phyloP scores from a whole-genome alignment of 2,113 vertebrate genomes.

The Pygoscelis antarcticus region DNA sequence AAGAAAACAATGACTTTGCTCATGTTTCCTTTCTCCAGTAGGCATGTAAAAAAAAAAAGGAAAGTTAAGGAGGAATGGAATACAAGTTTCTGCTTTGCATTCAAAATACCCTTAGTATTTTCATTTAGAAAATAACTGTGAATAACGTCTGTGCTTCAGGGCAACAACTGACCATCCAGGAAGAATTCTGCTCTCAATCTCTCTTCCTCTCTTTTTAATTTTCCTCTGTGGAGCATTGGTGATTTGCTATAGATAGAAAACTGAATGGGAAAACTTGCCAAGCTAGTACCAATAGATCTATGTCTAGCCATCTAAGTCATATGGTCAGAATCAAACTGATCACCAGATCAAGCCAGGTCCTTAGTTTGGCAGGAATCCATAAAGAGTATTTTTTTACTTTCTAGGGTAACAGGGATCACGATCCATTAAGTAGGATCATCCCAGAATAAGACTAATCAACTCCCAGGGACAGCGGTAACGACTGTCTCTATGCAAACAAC shows the following conservation, averaged over 20 bases:
- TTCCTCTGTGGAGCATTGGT: background rate
- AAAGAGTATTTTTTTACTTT: background rate
- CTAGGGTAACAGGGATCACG: background rate
- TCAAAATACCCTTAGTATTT: background rate
- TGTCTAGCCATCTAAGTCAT: background rate
- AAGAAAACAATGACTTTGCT: background rate
- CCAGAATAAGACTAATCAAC: background rate
- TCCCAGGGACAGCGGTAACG: background rate
- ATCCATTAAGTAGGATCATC: background rate
- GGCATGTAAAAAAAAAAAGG: background rate
- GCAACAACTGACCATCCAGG: background rate
- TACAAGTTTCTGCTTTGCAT: background rate
- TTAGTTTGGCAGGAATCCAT: background rate
- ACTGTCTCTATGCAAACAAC: background rate
- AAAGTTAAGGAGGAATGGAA: background rate
- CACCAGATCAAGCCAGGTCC: background rate
- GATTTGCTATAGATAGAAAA: background rate
- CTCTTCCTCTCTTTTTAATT: background rate
- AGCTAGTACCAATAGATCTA: background rate
- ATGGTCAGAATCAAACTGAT: background rate
- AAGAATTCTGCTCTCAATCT: background rate
- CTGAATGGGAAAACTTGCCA: background rate
- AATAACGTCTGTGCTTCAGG: background rate
- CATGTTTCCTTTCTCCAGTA: background rate
- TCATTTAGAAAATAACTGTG: background rate